Evolutionary conservation across 2,888 invertebrate genomes (phyloP).

Genomic region (Rhingia rostrata): DNA sequence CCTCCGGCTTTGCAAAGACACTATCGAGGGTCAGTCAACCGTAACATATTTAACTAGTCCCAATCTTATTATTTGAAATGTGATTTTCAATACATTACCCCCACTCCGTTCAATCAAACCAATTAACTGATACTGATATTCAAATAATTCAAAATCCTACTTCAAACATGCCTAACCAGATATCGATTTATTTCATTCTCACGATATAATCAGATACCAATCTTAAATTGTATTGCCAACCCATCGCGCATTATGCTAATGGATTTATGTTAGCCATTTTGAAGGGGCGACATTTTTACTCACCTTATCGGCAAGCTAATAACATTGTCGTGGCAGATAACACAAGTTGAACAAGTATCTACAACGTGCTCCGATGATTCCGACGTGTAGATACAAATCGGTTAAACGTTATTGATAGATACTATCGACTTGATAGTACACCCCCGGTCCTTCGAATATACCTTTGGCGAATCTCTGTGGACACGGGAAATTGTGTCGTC

Average conservation of each 20-base stretch:
- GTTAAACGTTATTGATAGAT: not conserved
- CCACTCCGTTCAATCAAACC: too few relatives aligned
- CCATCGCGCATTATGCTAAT: conserved; percentile 18
- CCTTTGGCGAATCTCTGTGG: not conserved
- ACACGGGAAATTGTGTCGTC: not conserved
- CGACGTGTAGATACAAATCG: not conserved
- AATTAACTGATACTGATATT: too few relatives aligned
- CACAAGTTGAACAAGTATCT: not conserved
- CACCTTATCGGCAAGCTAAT: not conserved
- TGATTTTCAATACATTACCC: too few relatives aligned
- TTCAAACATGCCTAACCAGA: not conserved
- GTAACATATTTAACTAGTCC: too few relatives aligned
- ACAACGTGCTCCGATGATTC: not conserved
- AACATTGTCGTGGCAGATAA: not conserved
- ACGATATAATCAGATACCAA: not conserved
- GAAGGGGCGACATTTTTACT: not conserved
- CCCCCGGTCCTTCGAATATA: not conserved
- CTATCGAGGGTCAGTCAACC: too few relatives aligned
- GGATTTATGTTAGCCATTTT: conserved; percentile 16
- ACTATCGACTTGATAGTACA: not conserved
- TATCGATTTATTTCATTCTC: not conserved
- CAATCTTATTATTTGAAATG: too few relatives aligned
- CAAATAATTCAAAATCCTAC: too few relatives aligned
- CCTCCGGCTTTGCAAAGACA: too few relatives aligned
- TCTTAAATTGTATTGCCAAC: conserved; percentile 1